Evolutionary conservation across 2,797 vertebrate species (phyloP).

Genomic region (Tokudaia tokunoshimensis): DNA sequence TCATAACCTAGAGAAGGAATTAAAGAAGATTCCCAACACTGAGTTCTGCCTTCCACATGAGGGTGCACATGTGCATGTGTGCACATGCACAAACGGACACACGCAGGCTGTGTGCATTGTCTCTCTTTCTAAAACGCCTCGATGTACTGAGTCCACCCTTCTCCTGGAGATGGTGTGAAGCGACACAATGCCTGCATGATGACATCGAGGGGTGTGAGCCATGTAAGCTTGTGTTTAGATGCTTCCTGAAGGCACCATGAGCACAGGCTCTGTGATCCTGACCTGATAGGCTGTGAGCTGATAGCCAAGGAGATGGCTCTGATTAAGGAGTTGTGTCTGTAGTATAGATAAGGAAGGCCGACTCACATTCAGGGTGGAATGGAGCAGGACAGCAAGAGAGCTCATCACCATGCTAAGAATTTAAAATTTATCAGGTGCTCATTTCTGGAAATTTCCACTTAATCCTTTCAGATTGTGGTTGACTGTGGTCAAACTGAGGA

Average conservation of each 20-base stretch:
- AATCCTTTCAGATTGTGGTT: not conserved
- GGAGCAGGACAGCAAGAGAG: not conserved
- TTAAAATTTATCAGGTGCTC: not conserved
- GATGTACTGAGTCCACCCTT: not conserved
- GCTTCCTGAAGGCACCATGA: not conserved
- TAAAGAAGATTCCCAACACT: not conserved
- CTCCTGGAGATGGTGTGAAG: not conserved
- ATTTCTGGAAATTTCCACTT: not conserved
- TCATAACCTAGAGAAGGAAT: not conserved
- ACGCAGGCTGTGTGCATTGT: not conserved
- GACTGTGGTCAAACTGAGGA: not conserved
- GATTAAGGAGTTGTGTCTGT: not conserved
- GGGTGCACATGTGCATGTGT: not conserved
- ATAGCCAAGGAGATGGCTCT: not conserved
- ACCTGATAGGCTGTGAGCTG: not conserved
- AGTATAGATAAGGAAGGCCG: not conserved
- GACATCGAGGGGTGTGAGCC: not conserved
- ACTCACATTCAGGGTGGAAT: not conserved
- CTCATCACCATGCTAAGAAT: not conserved
- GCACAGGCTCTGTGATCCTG: not conserved
- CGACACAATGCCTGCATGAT: not conserved
- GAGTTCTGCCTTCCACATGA: not conserved
- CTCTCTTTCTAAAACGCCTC: not conserved
- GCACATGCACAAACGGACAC: not conserved
- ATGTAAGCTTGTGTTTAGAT: too few species aligned